Base-by-base conservation (phyloP, 1,140 invertebrate species). In the Lerema accius region DNA sequence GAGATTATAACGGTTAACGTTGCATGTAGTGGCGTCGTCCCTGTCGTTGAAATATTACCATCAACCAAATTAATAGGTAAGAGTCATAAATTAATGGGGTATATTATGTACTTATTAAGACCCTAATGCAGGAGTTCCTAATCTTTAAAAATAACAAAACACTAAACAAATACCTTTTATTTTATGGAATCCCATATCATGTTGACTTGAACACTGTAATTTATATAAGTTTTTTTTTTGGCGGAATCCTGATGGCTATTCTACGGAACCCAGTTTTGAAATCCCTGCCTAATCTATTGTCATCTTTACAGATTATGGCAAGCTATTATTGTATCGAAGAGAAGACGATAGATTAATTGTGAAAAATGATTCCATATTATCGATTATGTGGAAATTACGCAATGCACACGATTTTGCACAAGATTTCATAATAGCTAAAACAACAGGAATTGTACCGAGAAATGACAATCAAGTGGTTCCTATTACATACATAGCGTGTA, bases 311-410 rank as follows among this genome's bases (percentile, higher is more conserved):
- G 88, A 88, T 50, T 90, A 84, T 14, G 83, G 84, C 5, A 89
- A 84, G 53, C 76, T 84, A 23, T 62, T 90, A 35, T 66, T 90
- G 1, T 90, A 90, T 51, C 75, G 88, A 11, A 76, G 80, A 50
- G 80, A 87, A 73, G 82, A 88, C 48, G 84, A 89, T 45, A 77
- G 86, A 61, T 84, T 90, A 63, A 88, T 90, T 26, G 80, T 90
- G n/a, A 90, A 87, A 63, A 90, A 90, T 61, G 84, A 89, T 65
- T 90, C 88, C 5, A 82, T 90, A 55, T 65, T 90, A 43, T 78
- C 88, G 5, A 71, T 90, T 49, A 84, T 81, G 76, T 90, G 86
- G 86, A 82, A 84, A 72, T 81, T 90, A 60, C 73, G 80, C 17
- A 90, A 89, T 65, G 51, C 80, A 14, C 45, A 70, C 13, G 85